phyloP scores from a whole-genome alignment of 1,140 invertebrate species.

The Nephotettix cincticeps region DNA sequence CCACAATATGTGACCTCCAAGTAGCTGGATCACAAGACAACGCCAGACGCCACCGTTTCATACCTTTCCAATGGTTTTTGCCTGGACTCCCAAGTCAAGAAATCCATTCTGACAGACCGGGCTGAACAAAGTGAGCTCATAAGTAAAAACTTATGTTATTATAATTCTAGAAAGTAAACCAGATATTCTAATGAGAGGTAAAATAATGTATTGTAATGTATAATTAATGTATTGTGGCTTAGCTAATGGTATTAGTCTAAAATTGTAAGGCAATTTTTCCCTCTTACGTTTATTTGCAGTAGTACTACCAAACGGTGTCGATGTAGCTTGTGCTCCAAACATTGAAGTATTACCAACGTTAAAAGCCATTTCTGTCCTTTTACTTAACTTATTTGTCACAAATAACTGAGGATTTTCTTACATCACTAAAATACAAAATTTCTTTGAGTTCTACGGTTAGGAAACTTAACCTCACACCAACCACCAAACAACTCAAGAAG shows the following conservation, averaged over 20 bases:
- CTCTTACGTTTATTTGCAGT: constrained; percentile 31
- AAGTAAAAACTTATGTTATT: background rate
- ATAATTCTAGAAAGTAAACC: background rate
- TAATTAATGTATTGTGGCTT: background rate
- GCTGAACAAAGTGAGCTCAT: background rate
- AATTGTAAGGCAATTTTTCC: background rate
- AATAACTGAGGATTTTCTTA: no score
- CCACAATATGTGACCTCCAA: no score
- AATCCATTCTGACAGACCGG: no score
- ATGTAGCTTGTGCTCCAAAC: constrained; percentile 46
- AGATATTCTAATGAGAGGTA: background rate
- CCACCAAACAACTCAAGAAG: no score
- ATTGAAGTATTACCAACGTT: constrained; percentile 34
- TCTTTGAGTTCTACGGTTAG: no score
- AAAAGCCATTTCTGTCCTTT: constrained; percentile 30
- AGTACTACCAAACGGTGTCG: constrained; percentile 39
- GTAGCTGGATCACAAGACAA: no score
- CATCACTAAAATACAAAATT: no score
- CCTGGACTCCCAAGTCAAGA: no score
- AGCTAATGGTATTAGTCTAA: background rate
- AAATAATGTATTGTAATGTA: background rate
- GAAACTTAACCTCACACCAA: no score
- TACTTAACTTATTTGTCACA: no score
- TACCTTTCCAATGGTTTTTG: no score
- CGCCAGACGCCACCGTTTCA: no score